These are phyloP conservation scores for Griposia aprilina DNA, from an alignment of 2,888 invertebrate species.

Conservation along the genomic window DNA sequence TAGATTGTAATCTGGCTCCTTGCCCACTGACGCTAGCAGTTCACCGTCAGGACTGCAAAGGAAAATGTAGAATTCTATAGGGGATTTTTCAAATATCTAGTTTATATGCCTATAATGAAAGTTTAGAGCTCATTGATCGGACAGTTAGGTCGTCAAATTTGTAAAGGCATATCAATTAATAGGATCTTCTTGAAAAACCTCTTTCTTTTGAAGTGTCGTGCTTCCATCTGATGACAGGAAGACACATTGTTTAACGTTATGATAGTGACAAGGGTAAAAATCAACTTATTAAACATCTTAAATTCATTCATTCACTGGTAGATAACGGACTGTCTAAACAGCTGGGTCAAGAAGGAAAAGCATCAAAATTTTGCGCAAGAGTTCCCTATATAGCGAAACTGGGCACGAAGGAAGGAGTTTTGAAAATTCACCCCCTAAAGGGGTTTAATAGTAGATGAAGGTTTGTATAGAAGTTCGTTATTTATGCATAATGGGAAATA, in stretches of 20 bases:
- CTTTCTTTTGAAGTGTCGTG: not conserved
- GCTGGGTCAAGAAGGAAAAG: not conserved
- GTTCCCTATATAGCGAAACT: not conserved
- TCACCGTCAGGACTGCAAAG: constrained; percentile 94
- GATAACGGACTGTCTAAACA: not conserved
- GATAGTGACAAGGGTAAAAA: not conserved
- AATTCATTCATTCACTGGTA: not conserved
- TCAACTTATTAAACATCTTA: not conserved
- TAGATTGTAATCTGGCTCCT: constrained; percentile 96
- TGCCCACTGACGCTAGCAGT: constrained; percentile 95
- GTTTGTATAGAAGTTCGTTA: not conserved
- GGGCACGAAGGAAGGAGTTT: not conserved
- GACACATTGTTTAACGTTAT: not conserved
- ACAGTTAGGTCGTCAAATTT: not conserved
- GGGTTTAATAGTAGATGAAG: not conserved
- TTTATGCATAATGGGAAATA: not conserved
- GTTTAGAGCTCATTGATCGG: not conserved
- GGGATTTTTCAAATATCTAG: not conserved
- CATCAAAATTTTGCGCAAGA: not conserved
- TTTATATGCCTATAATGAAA: not conserved
- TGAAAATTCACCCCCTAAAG: no score
- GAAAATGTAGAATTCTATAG: not conserved
- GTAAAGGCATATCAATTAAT: not conserved
- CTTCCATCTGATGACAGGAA: not conserved
- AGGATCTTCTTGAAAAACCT: not conserved